Percentiles rank a stretch among this genome's conserved stretches.
phyloP scores from a whole-genome alignment of 1,140 invertebrate genomes.

The Trachelipus rathkii region DNA sequence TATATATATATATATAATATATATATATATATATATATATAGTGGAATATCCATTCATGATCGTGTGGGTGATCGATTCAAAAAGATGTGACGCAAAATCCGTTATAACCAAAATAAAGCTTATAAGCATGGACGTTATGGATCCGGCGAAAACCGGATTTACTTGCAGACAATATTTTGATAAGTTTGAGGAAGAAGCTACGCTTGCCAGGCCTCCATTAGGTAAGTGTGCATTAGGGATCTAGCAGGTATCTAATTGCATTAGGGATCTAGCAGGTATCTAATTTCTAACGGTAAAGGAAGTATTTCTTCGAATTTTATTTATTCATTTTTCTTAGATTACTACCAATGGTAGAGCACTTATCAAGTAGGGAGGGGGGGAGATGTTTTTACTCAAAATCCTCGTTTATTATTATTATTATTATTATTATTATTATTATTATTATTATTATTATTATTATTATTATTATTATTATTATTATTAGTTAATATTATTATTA shows the following conservation, averaged over 20 bases:
- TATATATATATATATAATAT: too few species aligned
- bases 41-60: slow-evolving; percentile 87
- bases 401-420: too few species aligned
- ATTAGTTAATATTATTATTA: too few species aligned
- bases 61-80: slow-evolving; percentile 82
- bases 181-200: slow-evolving; percentile 59
- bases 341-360: too few species aligned
- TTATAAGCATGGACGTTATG: slow-evolving; percentile 72
- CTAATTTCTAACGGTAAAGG: neutral
- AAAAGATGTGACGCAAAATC: slow-evolving; percentile 73
- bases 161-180: slow-evolving; percentile 49
- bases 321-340: too few species aligned
- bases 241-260: neutral
- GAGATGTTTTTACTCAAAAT: too few species aligned
- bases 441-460: too few species aligned
- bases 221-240: slow-evolving; percentile 34
- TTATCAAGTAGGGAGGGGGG: too few species aligned
- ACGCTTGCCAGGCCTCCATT: slow-evolving; percentile 81
- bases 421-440: too few species aligned
- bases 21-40: slow-evolving; percentile 18
- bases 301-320: neutral
- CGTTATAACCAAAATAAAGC: slow-evolving; percentile 76
- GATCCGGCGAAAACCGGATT: slow-evolving; percentile 73
- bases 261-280: too few species aligned
- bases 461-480: too few species aligned